A percentile compares a stretch with the other conserved stretches of the same genome.
phyloP scores from a whole-genome alignment of 2,888 invertebrate species.

The Arctia plantaginis region DNA sequence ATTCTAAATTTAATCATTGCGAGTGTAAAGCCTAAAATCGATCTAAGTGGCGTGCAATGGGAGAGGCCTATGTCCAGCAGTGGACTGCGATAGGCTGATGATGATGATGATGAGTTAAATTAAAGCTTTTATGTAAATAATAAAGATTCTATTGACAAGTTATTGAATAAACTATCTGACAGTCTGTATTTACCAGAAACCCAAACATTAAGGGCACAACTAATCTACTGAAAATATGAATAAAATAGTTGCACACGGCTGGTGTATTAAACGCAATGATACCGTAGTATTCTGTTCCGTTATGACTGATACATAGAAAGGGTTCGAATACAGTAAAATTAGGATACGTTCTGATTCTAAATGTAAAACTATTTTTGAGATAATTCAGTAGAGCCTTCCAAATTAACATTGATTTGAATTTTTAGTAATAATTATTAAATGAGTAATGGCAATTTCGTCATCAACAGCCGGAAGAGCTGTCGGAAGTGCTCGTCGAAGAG shows the following conservation, averaged over 20 bases:
- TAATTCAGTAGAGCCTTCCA: slow-evolving; percentile 4
- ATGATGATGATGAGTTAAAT: too few relatives aligned
- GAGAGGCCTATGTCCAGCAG: too few relatives aligned
- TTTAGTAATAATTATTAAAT: too few relatives aligned
- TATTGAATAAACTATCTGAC: slow-evolving; percentile 5
- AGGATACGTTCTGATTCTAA: slow-evolving; percentile 19
- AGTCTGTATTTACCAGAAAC: slow-evolving; percentile 1
- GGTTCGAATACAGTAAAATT: slow-evolving; percentile 27
- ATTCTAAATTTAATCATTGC: too few relatives aligned
- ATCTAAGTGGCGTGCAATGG: too few relatives aligned
- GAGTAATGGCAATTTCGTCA: too few relatives aligned
- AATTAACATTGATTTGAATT: background rate
- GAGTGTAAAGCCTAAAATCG: too few relatives aligned
- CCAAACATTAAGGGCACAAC: slow-evolving; percentile 21
- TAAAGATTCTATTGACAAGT: background rate
- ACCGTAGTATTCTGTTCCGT: slow-evolving; percentile 25
- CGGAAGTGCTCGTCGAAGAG: too few relatives aligned
- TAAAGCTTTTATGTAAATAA: too few relatives aligned
- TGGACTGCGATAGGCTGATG: too few relatives aligned
- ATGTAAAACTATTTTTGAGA: background rate
- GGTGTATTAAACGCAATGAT: slow-evolving; percentile 29
- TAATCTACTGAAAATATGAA: slow-evolving; percentile 33
- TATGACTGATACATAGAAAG: slow-evolving; percentile 30
- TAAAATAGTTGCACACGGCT: slow-evolving; percentile 29
- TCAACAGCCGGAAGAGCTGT: too few relatives aligned